Evolutionary conservation across 2,113 vertebrate species (phyloP), one percentile per base, ranked within the genome.

Genomic region (Elachura formosa): DNA sequence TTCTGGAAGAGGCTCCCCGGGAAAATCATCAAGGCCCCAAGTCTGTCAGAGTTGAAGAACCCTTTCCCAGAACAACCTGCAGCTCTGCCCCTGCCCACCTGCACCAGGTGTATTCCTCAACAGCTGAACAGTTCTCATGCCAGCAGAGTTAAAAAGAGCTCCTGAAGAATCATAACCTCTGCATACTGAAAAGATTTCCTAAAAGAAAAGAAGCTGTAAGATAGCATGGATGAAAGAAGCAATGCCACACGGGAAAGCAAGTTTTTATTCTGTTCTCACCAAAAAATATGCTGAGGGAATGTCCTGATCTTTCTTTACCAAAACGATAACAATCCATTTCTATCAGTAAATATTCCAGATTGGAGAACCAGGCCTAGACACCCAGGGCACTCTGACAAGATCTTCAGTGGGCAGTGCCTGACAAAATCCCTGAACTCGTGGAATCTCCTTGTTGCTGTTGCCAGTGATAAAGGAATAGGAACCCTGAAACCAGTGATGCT

Each of bases 351-450:
- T 64, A 73, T 20, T 54, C 28, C 62, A 82, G 40, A 74, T 41
- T 18, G 41, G n/a, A 75, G 22, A 90, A 75, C 7, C 18, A 87
- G n/a, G 24, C 29, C 40, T 40, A 72, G 46, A 68, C 73, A 55
- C 31, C 21, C 18, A 28, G 10, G 31, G 63, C n/a, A 43, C 0
- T 2, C 33, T n/a, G n/a, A n/a, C n/a, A n/a, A n/a, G n/a, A 5
- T 2, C 46, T 56, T 58, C 31, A 36, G 41, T 10, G 43, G 36
- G 46, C 33, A 41, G 11, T 5, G 11, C 19, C 33, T 72, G 45
- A 51, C 34, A 19, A 33, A 51, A n/a, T 6, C 43, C 48, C 75
- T 38, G 12, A 48, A 55, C 14, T 21, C 34, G 72, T 41, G 20
- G 51, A 14, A 12, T 31, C n/a, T 58, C 69, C n/a, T 49, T 36